phyloP scores from a whole-genome alignment of 1,140 invertebrate species.

The Drosophila tropicalis region DNA sequence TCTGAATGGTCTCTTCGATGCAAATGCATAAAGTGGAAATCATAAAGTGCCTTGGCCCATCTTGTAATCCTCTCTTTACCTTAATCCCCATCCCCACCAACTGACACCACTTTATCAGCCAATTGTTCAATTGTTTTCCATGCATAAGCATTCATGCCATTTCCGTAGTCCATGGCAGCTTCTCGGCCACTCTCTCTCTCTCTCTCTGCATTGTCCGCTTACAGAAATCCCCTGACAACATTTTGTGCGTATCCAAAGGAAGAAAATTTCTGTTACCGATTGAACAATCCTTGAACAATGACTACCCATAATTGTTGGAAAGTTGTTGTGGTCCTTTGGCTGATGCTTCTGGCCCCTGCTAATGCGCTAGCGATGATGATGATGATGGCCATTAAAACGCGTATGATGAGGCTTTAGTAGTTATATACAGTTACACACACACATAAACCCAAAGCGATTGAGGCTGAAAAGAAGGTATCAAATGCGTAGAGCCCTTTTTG shows the following conservation, averaged over 20 bases:
- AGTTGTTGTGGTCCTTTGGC: constrained; percentile 56
- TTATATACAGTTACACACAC: constrained; percentile 25
- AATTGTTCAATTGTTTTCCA: constrained; percentile 68
- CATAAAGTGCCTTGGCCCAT: constrained; percentile 71
- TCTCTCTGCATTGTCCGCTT: constrained; percentile 56
- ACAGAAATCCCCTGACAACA: constrained; percentile 74
- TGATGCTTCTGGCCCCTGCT: constrained; percentile 16
- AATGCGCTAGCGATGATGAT: constrained; percentile 47
- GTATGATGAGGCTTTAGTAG: constrained; percentile 78
- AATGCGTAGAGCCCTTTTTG: background rate
- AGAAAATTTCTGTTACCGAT: constrained; percentile 65
- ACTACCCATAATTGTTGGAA: constrained; percentile 67
- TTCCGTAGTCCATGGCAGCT: constrained; percentile 48
- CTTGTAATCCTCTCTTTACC: constrained; percentile 78
- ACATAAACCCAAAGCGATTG: constrained; percentile 28
- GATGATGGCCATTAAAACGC: constrained; percentile 76
- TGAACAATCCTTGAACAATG: constrained; percentile 77
- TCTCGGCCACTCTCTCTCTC: constrained; percentile 21
- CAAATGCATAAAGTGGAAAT: constrained; percentile 73
- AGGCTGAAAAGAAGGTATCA: constrained; percentile 31
- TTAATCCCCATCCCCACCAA: constrained; percentile 9
- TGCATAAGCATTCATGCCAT: constrained; percentile 64
- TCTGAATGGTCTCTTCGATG: constrained; percentile 33
- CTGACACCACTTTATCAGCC: background rate
- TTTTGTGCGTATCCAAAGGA: constrained; percentile 67